Evolutionary conservation across 2,888 invertebrate genomes (phyloP).

Genomic region (Girardia tigrina): DNA sequence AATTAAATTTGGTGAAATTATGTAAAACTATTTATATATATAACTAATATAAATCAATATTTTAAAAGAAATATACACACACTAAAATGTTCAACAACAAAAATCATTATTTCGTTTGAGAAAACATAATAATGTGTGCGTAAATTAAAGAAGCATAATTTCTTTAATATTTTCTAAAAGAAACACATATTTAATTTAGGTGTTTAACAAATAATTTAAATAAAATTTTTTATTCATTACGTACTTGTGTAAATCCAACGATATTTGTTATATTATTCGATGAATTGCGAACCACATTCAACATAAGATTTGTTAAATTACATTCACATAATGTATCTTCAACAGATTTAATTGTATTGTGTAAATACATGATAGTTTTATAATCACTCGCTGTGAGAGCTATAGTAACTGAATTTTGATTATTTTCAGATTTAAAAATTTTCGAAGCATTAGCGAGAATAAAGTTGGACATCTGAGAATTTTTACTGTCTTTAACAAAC

Average conservation of each 20-base stretch:
- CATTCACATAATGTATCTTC: not conserved
- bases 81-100: too few species aligned
- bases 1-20: too few species aligned
- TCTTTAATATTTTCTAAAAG: too few species aligned
- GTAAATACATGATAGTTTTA: slow-evolving; percentile 14
- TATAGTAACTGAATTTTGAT: not conserved
- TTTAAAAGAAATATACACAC: too few species aligned
- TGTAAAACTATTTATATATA: too few species aligned
- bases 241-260: slow-evolving; percentile 10
- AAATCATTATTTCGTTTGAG: too few species aligned
- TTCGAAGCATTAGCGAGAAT: slow-evolving; percentile 11
- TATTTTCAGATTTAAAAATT: not conserved
- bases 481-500: not conserved
- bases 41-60: too few species aligned
- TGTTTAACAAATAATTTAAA: too few species aligned
- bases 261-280: not conserved
- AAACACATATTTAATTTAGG: too few species aligned
- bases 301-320: not conserved
- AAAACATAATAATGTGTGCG: too few species aligned
- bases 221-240: too few species aligned
- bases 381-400: not conserved
- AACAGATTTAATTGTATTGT: not conserved
- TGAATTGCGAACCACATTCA: slow-evolving; percentile 10
- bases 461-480: not conserved
- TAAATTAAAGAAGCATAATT: too few species aligned